Evolutionary conservation across 2,797 vertebrate species (phyloP).

Genomic region (Galago senegalensis): DNA sequence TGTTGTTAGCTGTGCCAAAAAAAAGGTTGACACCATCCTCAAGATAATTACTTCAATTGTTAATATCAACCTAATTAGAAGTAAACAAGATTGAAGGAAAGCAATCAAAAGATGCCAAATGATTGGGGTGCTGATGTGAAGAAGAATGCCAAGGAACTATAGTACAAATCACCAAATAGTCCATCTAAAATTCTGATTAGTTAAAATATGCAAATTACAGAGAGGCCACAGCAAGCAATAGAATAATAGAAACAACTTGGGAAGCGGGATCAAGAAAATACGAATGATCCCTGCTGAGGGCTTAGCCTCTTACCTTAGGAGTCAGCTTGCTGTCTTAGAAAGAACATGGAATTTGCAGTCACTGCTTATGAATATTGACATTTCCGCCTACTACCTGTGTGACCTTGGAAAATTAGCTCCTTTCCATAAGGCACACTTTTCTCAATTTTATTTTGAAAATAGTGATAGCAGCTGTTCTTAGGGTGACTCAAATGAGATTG

Average conservation of each 20-base stretch:
- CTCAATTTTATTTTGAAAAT: background rate
- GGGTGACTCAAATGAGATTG: background rate
- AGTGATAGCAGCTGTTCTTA: background rate
- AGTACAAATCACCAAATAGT: background rate
- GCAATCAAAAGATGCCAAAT: constrained; percentile 20
- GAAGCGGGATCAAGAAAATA: background rate
- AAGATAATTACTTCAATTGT: constrained; percentile 64
- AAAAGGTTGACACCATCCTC: background rate
- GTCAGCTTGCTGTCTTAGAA: constrained; percentile 15
- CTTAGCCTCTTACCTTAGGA: background rate
- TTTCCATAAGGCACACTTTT: background rate
- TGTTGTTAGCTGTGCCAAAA: constrained; percentile 14
- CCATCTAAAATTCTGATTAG: constrained; percentile 17
- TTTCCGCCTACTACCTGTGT: background rate
- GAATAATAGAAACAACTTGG: constrained; percentile 25
- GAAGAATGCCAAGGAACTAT: background rate
- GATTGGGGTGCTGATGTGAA: background rate
- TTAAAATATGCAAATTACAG: constrained; percentile 60
- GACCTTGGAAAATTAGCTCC: background rate
- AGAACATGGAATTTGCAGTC: background rate
- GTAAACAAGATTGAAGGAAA: constrained; percentile 19
- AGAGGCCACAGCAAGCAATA: background rate
- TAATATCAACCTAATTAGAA: constrained; percentile 71
- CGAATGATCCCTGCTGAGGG: background rate
- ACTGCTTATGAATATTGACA: background rate